Evolutionary conservation across 1,140 invertebrate genomes (phyloP), one percentile per base, ranked within the genome.

Genomic region (Heliconius himera): DNA sequence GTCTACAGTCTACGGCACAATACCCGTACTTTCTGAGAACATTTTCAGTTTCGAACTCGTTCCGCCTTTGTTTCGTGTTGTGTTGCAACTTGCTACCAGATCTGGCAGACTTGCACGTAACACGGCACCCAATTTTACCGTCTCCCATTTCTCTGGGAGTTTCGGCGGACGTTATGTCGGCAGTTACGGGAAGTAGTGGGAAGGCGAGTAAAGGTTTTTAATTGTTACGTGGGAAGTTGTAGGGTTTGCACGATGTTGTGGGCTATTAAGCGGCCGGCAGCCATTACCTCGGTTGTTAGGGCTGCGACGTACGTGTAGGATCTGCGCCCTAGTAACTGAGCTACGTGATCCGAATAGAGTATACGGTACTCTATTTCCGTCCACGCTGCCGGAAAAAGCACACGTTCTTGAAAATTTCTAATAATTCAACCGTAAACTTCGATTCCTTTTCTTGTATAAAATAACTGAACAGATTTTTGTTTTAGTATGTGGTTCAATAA

Each of bases 241-340:
- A 74, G 83, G 80, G 83, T 70, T 77, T 60, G 81, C 49, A 83
- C 82, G 84, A 88, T 88, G 88, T 88, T 89, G 79, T 80, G 73
- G 81, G 86, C 82, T 87, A 89, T 89, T 90, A 91, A 82, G 85
- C 84, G 84, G 78, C 82, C 79, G 83, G 78, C 82, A 78, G 84
- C 87, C 88, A 93, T 92, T 93, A 92, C 89, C 82, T 84, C 82
- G 88, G 84, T 86, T 85, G 89, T 92, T 92, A 91, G 88, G 90
- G 85, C 84, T 85, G 74, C 82, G 77, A 85, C 82, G 83, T 86
- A 92, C 91, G 92, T 92, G 91, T 87, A 83, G 89, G 87, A 88
- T 89, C 83, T 87, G 83, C 89, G 88, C 89, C 87, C 89, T 88
- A 86, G 87, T 90, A 87, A 90, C 88, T 81, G 83, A 80, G 73